Conservation (phyloP, 2,797 vertebrate species). For the Hippocampus kuda region DNA sequence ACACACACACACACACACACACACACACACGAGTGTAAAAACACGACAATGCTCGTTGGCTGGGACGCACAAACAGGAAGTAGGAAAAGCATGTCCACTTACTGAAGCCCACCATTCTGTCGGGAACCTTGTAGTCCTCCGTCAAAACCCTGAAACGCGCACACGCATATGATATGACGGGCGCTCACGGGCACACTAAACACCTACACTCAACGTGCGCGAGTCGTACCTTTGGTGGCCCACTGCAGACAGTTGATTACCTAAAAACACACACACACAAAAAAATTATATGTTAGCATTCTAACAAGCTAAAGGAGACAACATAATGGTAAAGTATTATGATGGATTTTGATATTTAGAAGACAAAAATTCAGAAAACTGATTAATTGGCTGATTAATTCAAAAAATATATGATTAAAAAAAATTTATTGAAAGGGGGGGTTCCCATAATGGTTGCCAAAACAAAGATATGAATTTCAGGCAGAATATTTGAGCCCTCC, state of each 20-base stretch:
- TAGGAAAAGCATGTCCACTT: conserved; percentile 57
- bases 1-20: too few species aligned
- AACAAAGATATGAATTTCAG: too few species aligned
- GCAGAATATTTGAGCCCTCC: too few species aligned
- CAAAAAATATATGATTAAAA: too few species aligned
- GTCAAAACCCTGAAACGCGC: conserved; percentile 78
- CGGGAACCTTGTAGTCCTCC: conserved; percentile 94
- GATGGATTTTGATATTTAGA: too few species aligned
- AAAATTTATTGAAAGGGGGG: too few species aligned
- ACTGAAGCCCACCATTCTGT: conserved; percentile 98
- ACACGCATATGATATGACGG: conserved; percentile 8
- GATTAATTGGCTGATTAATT: too few species aligned
- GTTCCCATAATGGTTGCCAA: too few species aligned
- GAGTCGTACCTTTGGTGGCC: conserved; percentile 83
- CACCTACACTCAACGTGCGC: not conserved
- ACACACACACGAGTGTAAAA: conserved; percentile 14
- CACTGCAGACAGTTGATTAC: conserved; percentile 91
- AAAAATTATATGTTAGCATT: not conserved
- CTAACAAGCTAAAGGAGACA: not conserved
- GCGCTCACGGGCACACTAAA: conserved; percentile 3
- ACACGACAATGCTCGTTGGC: not conserved
- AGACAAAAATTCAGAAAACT: too few species aligned
- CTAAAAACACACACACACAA: conserved; percentile 66
- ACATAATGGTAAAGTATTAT: too few species aligned
- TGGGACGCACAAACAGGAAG: not conserved